Conservation (phyloP, 2,888 invertebrate genomes). For the Diarsia mendica region DNA sequence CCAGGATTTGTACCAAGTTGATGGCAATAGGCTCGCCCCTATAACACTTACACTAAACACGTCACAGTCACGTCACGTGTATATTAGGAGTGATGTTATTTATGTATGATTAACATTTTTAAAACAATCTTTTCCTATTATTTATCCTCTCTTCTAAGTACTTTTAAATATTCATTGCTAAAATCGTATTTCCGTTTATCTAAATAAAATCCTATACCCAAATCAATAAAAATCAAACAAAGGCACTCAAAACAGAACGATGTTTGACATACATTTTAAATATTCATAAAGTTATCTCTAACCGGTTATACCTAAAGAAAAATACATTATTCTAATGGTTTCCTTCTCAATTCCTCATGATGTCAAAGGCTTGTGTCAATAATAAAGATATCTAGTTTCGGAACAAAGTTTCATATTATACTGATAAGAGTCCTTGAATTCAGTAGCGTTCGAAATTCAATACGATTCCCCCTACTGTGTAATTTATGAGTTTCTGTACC, state of each 20-base stretch:
- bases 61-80: no score
- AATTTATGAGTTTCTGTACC: conserved; percentile 6
- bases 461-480: conserved; percentile 8
- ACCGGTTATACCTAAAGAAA: neutral
- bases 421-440: neutral
- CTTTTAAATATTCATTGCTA: neutral
- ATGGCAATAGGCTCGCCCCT: no score
- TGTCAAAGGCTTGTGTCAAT: conserved; percentile 22
- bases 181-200: neutral
- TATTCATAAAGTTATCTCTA: conserved; percentile 22
- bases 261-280: neutral
- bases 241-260: neutral
- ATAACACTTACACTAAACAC: no score
- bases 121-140: neutral
- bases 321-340: neutral
- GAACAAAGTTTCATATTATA: conserved; percentile 7
- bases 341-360: neutral
- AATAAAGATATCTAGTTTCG: conserved; percentile 14
- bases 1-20: no score
- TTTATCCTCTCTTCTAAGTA: neutral
- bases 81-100: no score
- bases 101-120: no score
- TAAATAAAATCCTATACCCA: neutral
- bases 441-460: neutral
- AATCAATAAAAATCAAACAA: conserved; percentile 13